Evolutionary conservation across 2,113 vertebrate species (phyloP).

Genomic region (Odocoileus virginianus): DNA sequence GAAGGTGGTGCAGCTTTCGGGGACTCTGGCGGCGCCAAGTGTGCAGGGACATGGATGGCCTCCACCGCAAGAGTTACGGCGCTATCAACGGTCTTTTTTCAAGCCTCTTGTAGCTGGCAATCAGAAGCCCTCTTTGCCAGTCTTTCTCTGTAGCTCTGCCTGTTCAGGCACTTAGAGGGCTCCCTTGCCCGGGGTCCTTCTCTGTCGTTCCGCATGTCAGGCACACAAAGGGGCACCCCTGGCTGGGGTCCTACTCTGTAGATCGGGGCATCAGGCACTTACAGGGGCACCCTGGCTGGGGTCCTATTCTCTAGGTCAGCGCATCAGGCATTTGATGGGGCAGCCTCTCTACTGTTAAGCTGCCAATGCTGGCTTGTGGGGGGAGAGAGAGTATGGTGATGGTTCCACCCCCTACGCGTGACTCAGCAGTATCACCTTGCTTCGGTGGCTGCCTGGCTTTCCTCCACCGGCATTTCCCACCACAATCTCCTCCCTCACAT

Average conservation of each 20-base stretch:
- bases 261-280: background rate
- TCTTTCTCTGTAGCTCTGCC: background rate
- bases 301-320: background rate
- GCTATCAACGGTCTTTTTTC: background rate
- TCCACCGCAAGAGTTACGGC: background rate
- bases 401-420: accelerated
- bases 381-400: background rate
- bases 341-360: background rate
- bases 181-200: background rate
- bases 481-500: background rate
- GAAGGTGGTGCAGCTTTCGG: background rate
- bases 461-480: background rate
- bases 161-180: background rate
- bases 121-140: background rate
- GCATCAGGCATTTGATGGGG: background rate
- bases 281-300: background rate
- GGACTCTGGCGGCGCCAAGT: background rate
- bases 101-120: background rate
- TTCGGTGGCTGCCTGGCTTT: background rate
- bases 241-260: background rate
- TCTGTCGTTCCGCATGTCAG: background rate
- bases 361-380: background rate
- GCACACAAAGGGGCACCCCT: background rate
- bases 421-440: background rate
- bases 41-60: background rate